Evolutionary conservation across 2,797 vertebrate genomes (phyloP).

Genomic region (Ctenopoma multispine): DNA sequence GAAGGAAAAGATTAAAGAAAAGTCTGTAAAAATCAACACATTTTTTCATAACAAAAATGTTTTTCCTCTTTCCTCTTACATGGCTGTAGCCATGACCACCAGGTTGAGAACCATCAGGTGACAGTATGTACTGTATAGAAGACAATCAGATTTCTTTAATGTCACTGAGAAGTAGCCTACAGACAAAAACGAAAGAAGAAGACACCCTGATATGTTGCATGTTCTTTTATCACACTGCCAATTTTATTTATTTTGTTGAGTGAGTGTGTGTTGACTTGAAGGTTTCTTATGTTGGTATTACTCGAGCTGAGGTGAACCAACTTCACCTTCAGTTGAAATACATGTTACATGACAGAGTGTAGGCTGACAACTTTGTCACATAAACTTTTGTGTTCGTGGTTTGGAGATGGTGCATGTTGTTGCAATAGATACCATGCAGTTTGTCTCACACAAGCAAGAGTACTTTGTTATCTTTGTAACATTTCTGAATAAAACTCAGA

Average conservation of each 20-base stretch:
- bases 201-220: neutral
- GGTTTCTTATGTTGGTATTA: neutral
- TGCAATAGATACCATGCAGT: slow-evolving; percentile 24
- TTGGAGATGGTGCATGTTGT: neutral
- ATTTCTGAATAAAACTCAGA: slow-evolving; percentile 4
- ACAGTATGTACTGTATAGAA: too few species aligned
- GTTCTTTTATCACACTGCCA: neutral
- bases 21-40: too few species aligned
- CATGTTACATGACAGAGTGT: neutral
- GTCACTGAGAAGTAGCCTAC: slow-evolving; percentile 13
- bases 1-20: too few species aligned
- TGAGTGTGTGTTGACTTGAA: slow-evolving; percentile 1
- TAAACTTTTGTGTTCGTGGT: neutral
- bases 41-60: too few species aligned
- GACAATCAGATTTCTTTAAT: slow-evolving; percentile 4
- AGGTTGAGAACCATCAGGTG: too few species aligned
- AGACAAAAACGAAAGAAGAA: slow-evolving; percentile 14
- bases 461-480: neutral
- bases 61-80: too few species aligned
- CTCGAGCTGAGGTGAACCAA: neutral
- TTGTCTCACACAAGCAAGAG: neutral
- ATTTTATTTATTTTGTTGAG: neutral
- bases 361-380: neutral
- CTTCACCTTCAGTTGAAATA: neutral
- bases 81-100: too few species aligned